Percentiles rank a stretch among this genome's conserved stretches.
Evolutionary conservation across 2,113 vertebrate genomes (phyloP).

Genomic region (Rattus rattus): DNA sequence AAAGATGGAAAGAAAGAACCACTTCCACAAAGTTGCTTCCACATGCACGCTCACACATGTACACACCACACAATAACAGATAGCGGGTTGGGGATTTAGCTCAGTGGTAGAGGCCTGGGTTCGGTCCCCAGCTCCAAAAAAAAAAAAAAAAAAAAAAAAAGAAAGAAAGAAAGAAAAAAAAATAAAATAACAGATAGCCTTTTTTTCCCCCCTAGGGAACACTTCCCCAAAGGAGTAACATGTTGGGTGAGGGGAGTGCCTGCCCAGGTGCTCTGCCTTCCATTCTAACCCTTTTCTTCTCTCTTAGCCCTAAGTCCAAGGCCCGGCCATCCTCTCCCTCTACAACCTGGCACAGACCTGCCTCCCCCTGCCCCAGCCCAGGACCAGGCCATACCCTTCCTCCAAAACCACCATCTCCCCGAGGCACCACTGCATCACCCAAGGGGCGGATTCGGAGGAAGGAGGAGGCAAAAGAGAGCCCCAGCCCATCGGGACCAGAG

Average conservation of each 20-base stretch:
- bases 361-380: constrained; percentile 90
- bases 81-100: too few relatives aligned
- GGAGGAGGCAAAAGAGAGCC: constrained; percentile 85
- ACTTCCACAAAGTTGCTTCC: neutral
- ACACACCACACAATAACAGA: neutral
- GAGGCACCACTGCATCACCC: constrained; percentile 87
- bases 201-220: neutral
- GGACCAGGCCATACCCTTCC: constrained; percentile 86
- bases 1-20: neutral
- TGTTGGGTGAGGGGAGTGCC: neutral
- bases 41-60: neutral
- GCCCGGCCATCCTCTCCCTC: constrained; percentile 90
- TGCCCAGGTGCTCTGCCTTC: neutral
- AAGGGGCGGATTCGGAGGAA: constrained; percentile 87
- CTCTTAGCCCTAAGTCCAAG: constrained; percentile 89
- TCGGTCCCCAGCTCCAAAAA: too few relatives aligned
- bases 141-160: too few relatives aligned
- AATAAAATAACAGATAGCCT: neutral
- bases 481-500: constrained; percentile 78
- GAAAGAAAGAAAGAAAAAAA: too few relatives aligned
- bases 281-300: neutral
- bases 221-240: neutral
- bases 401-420: constrained; percentile 88
- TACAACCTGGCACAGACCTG: constrained; percentile 86
- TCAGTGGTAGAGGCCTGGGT: too few relatives aligned